These are phyloP conservation scores for Aphidius ervi DNA, from an alignment of 1,140 invertebrate genomes.

Conservation along the genomic window DNA sequence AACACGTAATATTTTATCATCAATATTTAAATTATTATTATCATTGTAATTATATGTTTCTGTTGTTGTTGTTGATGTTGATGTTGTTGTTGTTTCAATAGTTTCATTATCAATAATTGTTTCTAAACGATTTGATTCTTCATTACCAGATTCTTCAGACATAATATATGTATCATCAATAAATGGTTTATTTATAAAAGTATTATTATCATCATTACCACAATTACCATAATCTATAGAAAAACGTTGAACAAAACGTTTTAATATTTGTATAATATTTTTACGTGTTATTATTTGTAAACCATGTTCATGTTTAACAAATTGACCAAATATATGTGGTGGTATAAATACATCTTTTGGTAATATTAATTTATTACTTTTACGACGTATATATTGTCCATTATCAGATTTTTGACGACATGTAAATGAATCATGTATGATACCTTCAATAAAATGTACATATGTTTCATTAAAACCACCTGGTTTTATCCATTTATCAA, in stretches of 20 bases:
- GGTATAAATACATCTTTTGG: conserved; percentile 66
- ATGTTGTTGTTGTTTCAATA: conserved; percentile 35
- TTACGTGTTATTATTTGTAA: conserved; percentile 60
- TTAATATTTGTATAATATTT: conserved; percentile 45
- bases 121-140: conserved; percentile 40
- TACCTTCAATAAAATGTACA: conserved; percentile 81
- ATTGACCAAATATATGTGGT: conserved; percentile 84
- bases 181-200: conserved; percentile 20
- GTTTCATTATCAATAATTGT: conserved; percentile 47
- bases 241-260: conserved; percentile 42
- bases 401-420: conserved; percentile 77
- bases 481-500: conserved; percentile 47
- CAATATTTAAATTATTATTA: conserved; percentile 26
- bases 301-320: conserved; percentile 74
- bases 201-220: conserved; percentile 28
- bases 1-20: conserved; percentile 64
- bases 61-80: conserved; percentile 40
- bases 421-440: conserved; percentile 82
- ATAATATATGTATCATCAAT: conserved; percentile 35
- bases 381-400: conserved; percentile 69
- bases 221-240: conserved; percentile 34
- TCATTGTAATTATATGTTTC: conserved; percentile 43
- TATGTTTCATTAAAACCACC: conserved; percentile 61
- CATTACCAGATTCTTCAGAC: conserved; percentile 34
- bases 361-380: conserved; percentile 41